Evolutionary conservation across 1,140 invertebrate genomes (phyloP).

Genomic region (Zaprionus nigranus): DNA sequence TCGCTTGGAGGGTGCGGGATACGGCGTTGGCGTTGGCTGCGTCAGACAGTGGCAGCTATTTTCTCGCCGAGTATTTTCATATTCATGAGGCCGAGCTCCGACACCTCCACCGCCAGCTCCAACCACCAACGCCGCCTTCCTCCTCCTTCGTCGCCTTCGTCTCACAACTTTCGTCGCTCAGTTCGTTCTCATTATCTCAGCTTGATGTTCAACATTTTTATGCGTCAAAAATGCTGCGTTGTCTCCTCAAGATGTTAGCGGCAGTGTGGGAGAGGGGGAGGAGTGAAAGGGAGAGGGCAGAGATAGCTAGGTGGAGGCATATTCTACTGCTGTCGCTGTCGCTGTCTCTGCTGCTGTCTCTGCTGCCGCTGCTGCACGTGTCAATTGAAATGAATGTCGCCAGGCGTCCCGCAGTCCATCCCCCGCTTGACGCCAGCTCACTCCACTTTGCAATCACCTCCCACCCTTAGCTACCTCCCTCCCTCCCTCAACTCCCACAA

Average conservation of each 20-base stretch:
- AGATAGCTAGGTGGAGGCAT: conserved; percentile 28
- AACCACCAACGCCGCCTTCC: conserved; percentile 18
- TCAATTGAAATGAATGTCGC: conserved; percentile 80
- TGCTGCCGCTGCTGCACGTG: conserved; percentile 49
- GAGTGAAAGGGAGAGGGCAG: background rate
- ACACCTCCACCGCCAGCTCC: conserved; percentile 1
- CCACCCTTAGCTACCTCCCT: background rate
- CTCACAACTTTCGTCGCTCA: background rate
- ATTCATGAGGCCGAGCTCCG: conserved; percentile 62
- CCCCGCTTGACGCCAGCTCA: conserved; percentile 25
- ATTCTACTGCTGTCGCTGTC: conserved; percentile 12
- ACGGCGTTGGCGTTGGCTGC: background rate
- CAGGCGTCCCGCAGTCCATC: conserved; percentile 69
- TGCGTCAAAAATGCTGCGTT: conserved; percentile 58
- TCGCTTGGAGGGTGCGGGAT: background rate
- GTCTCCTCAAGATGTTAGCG: conserved; percentile 26
- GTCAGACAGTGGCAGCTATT: conserved; percentile 49
- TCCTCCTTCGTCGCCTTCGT: background rate
- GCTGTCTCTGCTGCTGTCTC: too few species aligned
- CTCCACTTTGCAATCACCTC: background rate
- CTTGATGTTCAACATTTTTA: conserved; percentile 69
- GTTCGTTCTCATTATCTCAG: conserved; percentile 56
- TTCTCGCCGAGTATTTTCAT: conserved; percentile 70
- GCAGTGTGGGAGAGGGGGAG: background rate
- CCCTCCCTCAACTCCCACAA: background rate